phyloP scores from a whole-genome alignment of 2,113 vertebrate species.

The Pimephales promelas region DNA sequence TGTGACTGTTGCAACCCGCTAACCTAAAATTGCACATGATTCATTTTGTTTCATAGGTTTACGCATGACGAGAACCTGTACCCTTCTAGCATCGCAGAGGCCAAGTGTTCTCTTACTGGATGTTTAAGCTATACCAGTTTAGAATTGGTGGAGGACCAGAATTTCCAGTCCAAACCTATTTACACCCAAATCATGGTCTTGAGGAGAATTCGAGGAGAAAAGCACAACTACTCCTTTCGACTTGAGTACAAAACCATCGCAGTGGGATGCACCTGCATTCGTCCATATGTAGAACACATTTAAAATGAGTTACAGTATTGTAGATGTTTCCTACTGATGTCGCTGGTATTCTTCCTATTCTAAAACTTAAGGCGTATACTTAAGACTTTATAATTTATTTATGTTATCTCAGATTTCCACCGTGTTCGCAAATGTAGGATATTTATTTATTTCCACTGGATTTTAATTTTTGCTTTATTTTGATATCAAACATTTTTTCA shows the following conservation, averaged over 20 bases:
- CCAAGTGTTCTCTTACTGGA: conserved; percentile 75
- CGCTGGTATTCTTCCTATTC: neutral
- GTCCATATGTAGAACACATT: conserved; percentile 57
- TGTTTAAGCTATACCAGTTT: conserved; percentile 69
- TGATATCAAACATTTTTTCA: no score
- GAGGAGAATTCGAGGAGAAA: conserved; percentile 66
- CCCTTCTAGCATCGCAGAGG: conserved; percentile 71
- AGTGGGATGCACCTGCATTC: conserved; percentile 87
- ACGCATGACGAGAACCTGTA: conserved; percentile 34
- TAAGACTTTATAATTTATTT: conserved; percentile 11
- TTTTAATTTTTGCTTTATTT: neutral
- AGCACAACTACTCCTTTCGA: conserved; percentile 64
- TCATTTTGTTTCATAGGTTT: conserved; percentile 44
- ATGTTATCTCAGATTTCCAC: no score
- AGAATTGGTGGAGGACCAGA: conserved; percentile 65
- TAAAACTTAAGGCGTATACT: neutral
- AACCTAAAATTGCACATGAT: neutral
- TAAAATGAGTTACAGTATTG: conserved; percentile 2
- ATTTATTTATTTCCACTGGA: conserved; percentile 55
- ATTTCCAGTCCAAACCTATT: conserved; percentile 82
- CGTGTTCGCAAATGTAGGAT: neutral
- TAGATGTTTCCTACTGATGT: neutral
- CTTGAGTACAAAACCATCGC: conserved; percentile 81
- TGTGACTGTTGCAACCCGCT: neutral
- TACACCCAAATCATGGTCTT: conserved; percentile 83